These are phyloP conservation scores for Oceanodroma tethys DNA, from an alignment of 2,113 vertebrate species.

Conservation along the genomic window DNA sequence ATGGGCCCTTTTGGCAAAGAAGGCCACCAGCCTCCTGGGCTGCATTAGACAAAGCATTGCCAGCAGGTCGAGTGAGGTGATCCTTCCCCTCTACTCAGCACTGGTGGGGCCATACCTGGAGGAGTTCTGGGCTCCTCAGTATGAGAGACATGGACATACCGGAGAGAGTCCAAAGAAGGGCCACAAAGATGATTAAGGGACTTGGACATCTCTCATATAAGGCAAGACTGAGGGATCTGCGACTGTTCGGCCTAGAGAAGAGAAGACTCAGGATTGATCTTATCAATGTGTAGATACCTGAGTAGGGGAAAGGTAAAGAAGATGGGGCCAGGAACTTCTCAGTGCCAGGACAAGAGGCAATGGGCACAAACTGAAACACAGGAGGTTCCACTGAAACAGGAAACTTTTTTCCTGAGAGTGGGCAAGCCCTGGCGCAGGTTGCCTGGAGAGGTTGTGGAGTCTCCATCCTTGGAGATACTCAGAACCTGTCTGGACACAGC, in stretches of 20 bases:
- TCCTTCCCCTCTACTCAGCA: background rate
- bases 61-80: background rate
- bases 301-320: background rate
- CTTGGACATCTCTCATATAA: background rate
- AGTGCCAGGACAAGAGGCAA: background rate
- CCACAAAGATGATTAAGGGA: no score
- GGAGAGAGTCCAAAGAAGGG: background rate
- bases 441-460: background rate
- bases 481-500: background rate
- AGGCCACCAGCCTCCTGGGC: background rate
- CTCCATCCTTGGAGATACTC: background rate
- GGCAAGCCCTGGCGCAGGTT: background rate
- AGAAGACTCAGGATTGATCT: background rate
- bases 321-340: background rate
- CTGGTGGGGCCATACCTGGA: background rate
- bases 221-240: background rate
- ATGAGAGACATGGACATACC: background rate
- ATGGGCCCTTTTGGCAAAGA: background rate
- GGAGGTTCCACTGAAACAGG: background rate
- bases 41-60: background rate
- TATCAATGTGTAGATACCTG: background rate
- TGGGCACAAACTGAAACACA: background rate
- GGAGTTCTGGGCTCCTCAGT: background rate
- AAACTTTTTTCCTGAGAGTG: background rate
- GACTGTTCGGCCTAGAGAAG: background rate